Base-by-base conservation (phyloP, 2,888 invertebrate genomes). In the Rhagonycha lutea region DNA sequence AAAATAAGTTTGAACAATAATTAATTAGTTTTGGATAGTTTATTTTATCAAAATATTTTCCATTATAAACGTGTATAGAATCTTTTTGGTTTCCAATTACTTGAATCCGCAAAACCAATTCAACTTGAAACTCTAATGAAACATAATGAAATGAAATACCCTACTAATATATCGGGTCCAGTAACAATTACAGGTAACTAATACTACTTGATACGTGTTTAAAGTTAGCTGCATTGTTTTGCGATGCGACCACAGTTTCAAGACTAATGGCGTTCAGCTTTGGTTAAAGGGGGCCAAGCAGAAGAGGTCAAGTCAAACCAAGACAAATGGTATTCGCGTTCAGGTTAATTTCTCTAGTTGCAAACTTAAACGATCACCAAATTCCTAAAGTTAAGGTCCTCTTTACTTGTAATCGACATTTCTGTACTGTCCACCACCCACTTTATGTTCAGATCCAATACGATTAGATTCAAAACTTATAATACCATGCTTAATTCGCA, bases 171-270 rank as follows among this genome's bases (percentile, higher is more conserved):
- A 86, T 84, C 78, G 76, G 77, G 80, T 76, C 78, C 82, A 81
- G 83, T 81, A 85, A 84, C 86, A 86, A 86, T 86, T 86, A 85
- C 86, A 87, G 86, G 86, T 87, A 86, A 86, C 86, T 87, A 87
- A 87, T 87, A 86, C 86, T 80, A 79, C 85, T 86, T 86, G 86
- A 86, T 86, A 86, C 86, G 82, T 82, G 82, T 87, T 82, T 86
- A 87, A 87, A 87, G 86, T 86, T 87, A 83, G 86, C 84, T 85
- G 86, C 86, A 87, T 87, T 87, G 87, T 87, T 87, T 87, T 85
- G 82, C 86, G 84, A 86, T 85, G 86, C 82, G 85, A 85, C 87
- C 87, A 82, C 87, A 87, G 83, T 84, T 83, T 84, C 85, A 86
- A 86, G 87, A 87, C 85, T 87, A 87, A 87, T 87, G 86, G 86